Conservation (phyloP, 1,140 invertebrate species). For the Danaus melanippus region DNA sequence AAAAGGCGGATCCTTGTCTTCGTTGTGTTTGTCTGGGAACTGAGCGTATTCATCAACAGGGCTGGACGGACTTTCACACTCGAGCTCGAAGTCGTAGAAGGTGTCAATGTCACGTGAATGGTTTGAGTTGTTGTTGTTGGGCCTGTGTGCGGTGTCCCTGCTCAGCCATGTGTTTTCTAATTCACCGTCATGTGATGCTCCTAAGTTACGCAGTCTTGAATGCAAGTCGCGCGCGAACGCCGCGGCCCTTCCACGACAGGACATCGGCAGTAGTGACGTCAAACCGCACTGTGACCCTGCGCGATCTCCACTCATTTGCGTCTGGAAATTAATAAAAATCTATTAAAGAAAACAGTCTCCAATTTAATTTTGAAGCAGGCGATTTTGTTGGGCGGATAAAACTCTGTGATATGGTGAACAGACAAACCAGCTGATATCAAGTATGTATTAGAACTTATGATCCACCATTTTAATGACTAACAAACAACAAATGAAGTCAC, state of each 20-base stretch:
- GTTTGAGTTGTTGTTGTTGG: slow-evolving; percentile 61
- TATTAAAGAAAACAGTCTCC: no score
- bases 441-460: no score
- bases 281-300: slow-evolving; percentile 65
- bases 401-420: no score
- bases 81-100: slow-evolving; percentile 74
- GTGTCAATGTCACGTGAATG: slow-evolving; percentile 64
- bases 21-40: slow-evolving; percentile 59
- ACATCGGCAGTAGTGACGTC: slow-evolving; percentile 74
- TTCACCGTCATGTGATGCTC: slow-evolving; percentile 62
- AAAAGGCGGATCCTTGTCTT: slow-evolving; percentile 65
- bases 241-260: slow-evolving; percentile 83
- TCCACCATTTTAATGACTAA: no score
- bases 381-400: no score
- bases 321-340: slow-evolving; percentile 43
- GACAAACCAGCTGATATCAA: no score
- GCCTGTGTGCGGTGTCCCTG: slow-evolving; percentile 43
- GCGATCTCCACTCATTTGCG: slow-evolving; percentile 69
- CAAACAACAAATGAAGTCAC: no score
- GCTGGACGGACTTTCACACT: slow-evolving; percentile 77
- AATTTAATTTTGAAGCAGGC: no score
- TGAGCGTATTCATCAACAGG: slow-evolving; percentile 76
- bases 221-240: slow-evolving; percentile 84
- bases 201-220: slow-evolving; percentile 79
- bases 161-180: slow-evolving; percentile 68